Conservation (phyloP, 2,888 invertebrate species). For the Euzetes globulus region DNA sequence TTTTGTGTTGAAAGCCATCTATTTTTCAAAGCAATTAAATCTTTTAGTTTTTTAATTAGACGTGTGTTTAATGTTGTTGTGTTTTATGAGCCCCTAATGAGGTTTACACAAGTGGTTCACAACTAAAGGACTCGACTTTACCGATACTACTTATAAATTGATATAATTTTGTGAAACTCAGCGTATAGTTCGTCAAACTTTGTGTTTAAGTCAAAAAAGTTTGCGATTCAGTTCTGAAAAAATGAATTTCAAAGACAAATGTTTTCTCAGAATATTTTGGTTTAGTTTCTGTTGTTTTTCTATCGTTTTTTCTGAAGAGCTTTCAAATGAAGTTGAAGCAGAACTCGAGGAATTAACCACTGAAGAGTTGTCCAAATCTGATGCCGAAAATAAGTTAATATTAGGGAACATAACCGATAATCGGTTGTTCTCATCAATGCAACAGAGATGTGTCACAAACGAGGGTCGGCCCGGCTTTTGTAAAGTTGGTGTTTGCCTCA, state of each 20-base stretch:
- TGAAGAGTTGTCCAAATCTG: background rate
- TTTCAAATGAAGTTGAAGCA: background rate
- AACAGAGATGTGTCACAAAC: slow-evolving; percentile 3
- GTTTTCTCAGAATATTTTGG: background rate
- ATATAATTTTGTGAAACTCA: background rate
- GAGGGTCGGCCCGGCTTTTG: slow-evolving; percentile 31
- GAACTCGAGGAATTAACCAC: too few relatives aligned
- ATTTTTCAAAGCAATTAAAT: background rate
- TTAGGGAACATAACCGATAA: background rate
- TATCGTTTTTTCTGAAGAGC: background rate
- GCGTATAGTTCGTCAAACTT: background rate
- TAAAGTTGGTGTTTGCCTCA: slow-evolving; percentile 7
- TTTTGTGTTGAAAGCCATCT: background rate
- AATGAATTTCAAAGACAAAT: background rate
- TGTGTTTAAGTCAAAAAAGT: background rate
- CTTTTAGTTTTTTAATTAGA: background rate
- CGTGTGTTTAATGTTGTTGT: too few relatives aligned
- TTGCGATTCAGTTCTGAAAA: background rate
- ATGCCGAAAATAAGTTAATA: background rate
- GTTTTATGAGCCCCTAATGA: background rate
- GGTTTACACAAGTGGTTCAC: background rate
- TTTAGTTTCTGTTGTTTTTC: background rate
- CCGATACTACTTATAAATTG: background rate
- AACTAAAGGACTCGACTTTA: background rate
- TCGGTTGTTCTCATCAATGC: background rate